Evolutionary conservation across 1,140 invertebrate species (phyloP), one percentile per base, ranked within the genome.

Genomic region (Spodoptera frugiperda): DNA sequence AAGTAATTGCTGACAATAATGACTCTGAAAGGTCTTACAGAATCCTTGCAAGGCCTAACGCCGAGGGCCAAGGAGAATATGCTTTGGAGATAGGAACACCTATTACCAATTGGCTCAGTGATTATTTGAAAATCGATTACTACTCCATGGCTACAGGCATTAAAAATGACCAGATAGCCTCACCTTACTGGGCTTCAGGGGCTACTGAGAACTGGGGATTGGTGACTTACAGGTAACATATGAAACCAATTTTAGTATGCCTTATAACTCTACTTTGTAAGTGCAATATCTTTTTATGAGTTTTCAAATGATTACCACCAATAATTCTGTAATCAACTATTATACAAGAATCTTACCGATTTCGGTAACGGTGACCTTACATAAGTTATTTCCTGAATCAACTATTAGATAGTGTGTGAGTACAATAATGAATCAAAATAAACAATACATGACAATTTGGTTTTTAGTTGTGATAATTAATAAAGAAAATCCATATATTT

Each of bases 151-250:
- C 77, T 6, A 78, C 94, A 17, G 91, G 91, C 17, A 94, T 94
- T 14, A 94, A 95, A 85, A 92, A 95, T 65, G 96, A 97, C 85
- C 93, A 97, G 84, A 94, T 97, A 1, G 97, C 96, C 9, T 94
- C 97, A 15, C 96, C 97, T 3, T 96, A 97, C 84, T 96, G 96
- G 90, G 93, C 93, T 1, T 95, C 95, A 74, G 96, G 96, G 17
- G 96, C 96, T 12, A 97, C 96, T 94, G 96, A 97, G 87, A 96
- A 97, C 89, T 97, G 96, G 96, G 96, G 96, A 3, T 85, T 97
- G n/a, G 95, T 96, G 14, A 96, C 95, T 0, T 97, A 96, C 72
- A 91, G 94, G 92, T 93, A 68, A 51, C 2, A 8, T 19, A 51
- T 1, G 9, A 15, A n/a, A 48, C 10, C 46, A 53, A 54, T 39